phyloP scores from a whole-genome alignment of 2,888 invertebrate genomes.

The Mechanitis mazaeus region DNA sequence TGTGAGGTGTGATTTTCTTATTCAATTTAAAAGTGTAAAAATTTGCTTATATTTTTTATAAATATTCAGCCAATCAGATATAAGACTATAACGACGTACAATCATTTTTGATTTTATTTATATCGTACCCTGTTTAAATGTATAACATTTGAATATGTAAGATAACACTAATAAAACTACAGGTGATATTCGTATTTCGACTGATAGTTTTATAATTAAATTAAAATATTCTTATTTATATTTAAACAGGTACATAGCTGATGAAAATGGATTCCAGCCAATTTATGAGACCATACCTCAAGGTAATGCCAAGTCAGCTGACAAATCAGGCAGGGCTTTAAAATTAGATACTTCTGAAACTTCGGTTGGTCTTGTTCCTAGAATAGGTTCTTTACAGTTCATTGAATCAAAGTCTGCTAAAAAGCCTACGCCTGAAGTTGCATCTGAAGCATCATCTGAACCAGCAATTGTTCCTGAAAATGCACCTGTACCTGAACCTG shows the following conservation, averaged over 20 bases:
- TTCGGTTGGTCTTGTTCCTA: conserved; percentile 34
- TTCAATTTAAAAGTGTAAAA: background rate
- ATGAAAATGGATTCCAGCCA: conserved; percentile 84
- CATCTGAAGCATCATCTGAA: conserved; percentile 13
- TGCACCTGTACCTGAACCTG: conserved; percentile 7
- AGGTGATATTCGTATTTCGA: too few species aligned
- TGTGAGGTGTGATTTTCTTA: conserved; percentile 59
- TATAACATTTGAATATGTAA: too few species aligned
- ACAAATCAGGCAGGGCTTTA: conserved; percentile 46
- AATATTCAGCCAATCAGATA: too few species aligned
- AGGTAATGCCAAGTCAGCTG: conserved; percentile 31
- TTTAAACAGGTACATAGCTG: conserved; percentile 78
- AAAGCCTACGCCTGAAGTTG: conserved; percentile 14
- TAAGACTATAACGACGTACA: too few species aligned
- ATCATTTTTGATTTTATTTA: too few species aligned
- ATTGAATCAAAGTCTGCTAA: background rate
- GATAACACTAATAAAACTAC: too few species aligned
- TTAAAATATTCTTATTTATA: background rate
- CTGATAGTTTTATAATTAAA: too few species aligned
- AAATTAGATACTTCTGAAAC: conserved; percentile 37
- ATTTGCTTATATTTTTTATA: too few species aligned
- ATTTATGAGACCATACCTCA: conserved; percentile 79
- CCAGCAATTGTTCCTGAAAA: conserved; percentile 8
- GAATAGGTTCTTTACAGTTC: background rate
- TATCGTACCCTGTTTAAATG: too few species aligned